Evolutionary conservation across 2,113 vertebrate genomes (phyloP), one percentile per base, ranked within the genome.

Genomic region (Pithys albifrons): DNA sequence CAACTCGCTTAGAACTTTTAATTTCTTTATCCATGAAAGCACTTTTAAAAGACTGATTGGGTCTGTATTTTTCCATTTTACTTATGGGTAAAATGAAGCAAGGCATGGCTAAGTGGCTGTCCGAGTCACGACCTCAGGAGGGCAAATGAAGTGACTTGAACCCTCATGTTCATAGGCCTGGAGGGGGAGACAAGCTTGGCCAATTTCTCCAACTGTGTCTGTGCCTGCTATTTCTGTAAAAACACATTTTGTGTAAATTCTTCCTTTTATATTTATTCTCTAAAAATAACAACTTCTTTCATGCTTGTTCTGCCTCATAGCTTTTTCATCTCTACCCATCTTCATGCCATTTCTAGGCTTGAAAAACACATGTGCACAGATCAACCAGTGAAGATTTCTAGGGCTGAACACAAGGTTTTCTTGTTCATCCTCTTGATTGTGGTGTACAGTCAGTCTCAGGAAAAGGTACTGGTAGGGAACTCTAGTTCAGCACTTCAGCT

Each of bases 401-500:
- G 73, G 41, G 43, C 74, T 84, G 45, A 92, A 57, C 54, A 25
- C 0, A 1, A 79, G 31, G 9, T 31, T 91, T 83, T 57, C 52
- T 75, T 65, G 41, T 75, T 79, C 57, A n/a, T 74, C 28, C 17
- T 87, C 65, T 66, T 91, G 41, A 65, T 87, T 1, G 0, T 84
- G 48, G 27, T 14, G 3, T 51, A 89, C 9, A 37, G 88, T 86
- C 52, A 77, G 24, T 85, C 73, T 77, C 52, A 52, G 69, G 57
- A 79, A 79, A 92, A 67, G 33, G 35, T 66, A 41, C 52, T 74
- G 71, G 61, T 85, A 58, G 45, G 51, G 85, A 87, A 97, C 27
- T 92, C 62, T 75, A 94, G 89, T 83, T 96, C 87, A 91, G 79
- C 93, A 91, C 79, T 96, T 93, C 62, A 88, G 76, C 52, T 92